phyloP scores from a whole-genome alignment of 2,888 invertebrate genomes.

The Arrhopalites spinosus region DNA sequence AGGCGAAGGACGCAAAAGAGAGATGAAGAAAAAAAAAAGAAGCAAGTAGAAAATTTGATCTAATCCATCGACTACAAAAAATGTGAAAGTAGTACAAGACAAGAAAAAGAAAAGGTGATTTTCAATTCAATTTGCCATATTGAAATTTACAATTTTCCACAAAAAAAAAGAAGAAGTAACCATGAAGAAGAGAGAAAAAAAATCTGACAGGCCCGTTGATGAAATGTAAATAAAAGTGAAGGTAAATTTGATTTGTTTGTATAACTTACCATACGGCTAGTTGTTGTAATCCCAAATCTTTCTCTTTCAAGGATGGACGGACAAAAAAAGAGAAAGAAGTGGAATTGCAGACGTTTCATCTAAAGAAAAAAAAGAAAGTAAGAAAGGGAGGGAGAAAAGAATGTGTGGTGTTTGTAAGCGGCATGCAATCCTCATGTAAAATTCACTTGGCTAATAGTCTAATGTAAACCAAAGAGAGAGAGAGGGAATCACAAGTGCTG shows the following conservation, averaged over 20 bases:
- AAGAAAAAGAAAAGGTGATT: neutral
- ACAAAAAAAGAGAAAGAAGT: neutral
- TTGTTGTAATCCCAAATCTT: too few species aligned
- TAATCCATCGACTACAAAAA: neutral
- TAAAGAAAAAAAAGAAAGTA: neutral
- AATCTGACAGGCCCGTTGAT: conserved; percentile 1
- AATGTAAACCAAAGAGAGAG: conserved; percentile 3
- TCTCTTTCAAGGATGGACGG: neutral
- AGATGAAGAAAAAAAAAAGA: neutral
- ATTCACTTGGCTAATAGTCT: conserved; percentile 21
- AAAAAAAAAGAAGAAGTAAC: neutral
- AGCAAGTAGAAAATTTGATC: neutral
- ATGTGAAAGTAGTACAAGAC: neutral
- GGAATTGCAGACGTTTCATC: neutral
- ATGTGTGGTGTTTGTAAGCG: neutral
- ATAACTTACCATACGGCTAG: neutral
- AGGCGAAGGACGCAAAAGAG: neutral
- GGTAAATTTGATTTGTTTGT: conserved; percentile 30
- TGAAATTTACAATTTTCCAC: conserved; percentile 19
- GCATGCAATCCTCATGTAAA: conserved; percentile 21
- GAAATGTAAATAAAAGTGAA: conserved; percentile 26
- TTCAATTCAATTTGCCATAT: conserved; percentile 31
- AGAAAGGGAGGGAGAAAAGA: neutral
- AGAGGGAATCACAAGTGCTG: too few species aligned
- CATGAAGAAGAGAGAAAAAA: neutral